phyloP scores from a whole-genome alignment of 2,888 invertebrate species.

The Leptarthrus brevirostris region DNA sequence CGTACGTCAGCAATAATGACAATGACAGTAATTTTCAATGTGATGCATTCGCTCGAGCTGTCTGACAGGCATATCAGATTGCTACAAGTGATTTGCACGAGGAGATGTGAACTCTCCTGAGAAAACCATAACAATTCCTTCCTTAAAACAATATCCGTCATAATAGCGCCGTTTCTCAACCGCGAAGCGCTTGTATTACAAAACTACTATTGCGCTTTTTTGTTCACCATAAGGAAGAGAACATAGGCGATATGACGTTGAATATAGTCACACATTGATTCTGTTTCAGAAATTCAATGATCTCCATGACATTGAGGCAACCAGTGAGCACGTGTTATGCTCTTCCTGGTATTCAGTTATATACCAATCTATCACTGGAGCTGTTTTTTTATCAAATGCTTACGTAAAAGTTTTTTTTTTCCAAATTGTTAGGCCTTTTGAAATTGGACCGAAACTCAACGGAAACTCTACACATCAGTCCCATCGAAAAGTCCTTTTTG shows the following conservation, averaged over 20 bases:
- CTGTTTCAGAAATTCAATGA: no score
- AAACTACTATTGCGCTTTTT: no score
- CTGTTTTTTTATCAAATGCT: no score
- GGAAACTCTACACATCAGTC: not conserved
- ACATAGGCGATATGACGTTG: no score
- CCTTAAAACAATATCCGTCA: not conserved
- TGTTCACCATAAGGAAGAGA: no score
- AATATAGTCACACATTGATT: no score
- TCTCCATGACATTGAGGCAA: no score
- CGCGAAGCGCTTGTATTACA: not conserved
- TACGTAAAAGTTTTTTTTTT: no score
- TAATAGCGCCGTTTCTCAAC: not conserved
- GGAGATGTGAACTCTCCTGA: not conserved
- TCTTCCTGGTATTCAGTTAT: no score
- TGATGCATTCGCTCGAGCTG: not conserved
- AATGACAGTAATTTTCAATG: slow-evolving; percentile 13
- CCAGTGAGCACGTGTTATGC: no score
- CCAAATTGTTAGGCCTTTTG: not conserved
- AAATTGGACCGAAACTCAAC: slow-evolving; percentile 8
- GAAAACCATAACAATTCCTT: not conserved
- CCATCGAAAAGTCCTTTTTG: slow-evolving; percentile 1
- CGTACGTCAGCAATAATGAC: slow-evolving; percentile 9
- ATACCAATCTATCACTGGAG: no score
- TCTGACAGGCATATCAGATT: not conserved
- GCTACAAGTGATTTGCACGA: slow-evolving; percentile 7